Base-by-base conservation (phyloP, 2,113 vertebrate species). In the Terrapene triunguis region DNA sequence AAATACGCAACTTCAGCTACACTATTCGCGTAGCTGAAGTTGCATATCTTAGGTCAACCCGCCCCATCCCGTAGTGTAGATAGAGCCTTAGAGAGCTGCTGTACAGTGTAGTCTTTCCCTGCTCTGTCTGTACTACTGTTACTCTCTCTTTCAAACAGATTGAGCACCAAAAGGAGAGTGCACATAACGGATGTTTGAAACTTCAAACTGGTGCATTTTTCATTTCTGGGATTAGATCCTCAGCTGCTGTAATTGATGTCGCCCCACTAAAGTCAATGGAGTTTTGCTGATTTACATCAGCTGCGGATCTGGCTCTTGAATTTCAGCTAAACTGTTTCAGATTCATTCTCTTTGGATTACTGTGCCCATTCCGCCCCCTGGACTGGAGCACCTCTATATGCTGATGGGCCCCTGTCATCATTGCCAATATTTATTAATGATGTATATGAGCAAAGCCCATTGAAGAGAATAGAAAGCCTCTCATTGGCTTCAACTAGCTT, bases 91-190 rank as follows among this genome's bases (percentile, higher is more conserved):
- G 47, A 72, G 80, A 94, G 90, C 57, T 93, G 81, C 89, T 90
- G 82, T 85, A 57, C 17, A 50, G 62, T 25, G 85, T 13, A 42
- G 93, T 86, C 81, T 78, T 95, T 92, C 90, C 84, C 92, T 4
- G 0, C 53, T 95, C 72, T 78, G 10, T 24, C 5, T 44, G n/a
- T 72, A 19, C 69, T 38, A 4, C 10, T 44, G 22, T 24, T 44
- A 72, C 21, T 72, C n/a, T 76, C 22, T 76, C 69, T 42, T 76
- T 76, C 22, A 76, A 44, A 76, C 21, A 38, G n/a, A 74, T 42
- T n/a, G 85, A 78, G 55, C 72, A 85, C 90, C 86, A 85, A 95
- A 93, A 87, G 72, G 14, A 65, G 82, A 88, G 89, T 21, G 25
- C 87, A 87, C 57, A 38, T 82, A 57, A 93, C 72, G 48, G 92